These are phyloP conservation scores for Corythaixoides concolor DNA, from an alignment of 2,113 vertebrate species.

Conservation along the genomic window DNA sequence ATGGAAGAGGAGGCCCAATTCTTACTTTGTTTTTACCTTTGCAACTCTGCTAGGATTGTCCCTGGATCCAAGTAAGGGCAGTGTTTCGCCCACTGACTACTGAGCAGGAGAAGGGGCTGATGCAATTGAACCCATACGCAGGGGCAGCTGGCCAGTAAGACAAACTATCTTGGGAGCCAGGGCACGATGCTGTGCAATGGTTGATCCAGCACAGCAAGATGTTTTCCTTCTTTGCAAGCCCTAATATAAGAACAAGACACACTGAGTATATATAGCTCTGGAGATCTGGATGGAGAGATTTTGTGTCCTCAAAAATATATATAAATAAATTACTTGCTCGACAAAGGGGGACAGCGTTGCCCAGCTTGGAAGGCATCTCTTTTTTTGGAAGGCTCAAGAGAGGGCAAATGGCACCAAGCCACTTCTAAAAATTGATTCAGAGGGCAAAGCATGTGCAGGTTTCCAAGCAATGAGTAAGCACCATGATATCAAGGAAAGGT, in stretches of 20 bases:
- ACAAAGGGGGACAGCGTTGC: neutral
- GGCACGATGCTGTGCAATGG: conserved; percentile 41
- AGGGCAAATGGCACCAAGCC: conserved; percentile 34
- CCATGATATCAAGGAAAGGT: conserved; percentile 35
- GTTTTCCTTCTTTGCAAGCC: conserved; percentile 50
- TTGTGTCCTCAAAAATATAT: neutral
- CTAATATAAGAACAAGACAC: conserved; percentile 53
- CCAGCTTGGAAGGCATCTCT: conserved; percentile 12
- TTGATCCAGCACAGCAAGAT: conserved; percentile 52
- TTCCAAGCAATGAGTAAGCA: conserved; percentile 55
- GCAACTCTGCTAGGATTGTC: neutral
- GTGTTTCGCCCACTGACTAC: conserved; percentile 17
- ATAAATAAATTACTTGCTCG: conserved; percentile 10
- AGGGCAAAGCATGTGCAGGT: conserved; percentile 22
- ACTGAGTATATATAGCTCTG: conserved; percentile 30
- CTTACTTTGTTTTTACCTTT: conserved; percentile 51
- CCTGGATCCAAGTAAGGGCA: conserved; percentile 21
- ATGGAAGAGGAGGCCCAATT: neutral
- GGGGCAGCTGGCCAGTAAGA: conserved; percentile 52
- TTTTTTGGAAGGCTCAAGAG: conserved; percentile 25
- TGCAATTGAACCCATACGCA: conserved; percentile 49
- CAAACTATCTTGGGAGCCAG: conserved; percentile 47
- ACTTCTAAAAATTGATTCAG: conserved; percentile 50
- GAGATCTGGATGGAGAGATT: neutral
- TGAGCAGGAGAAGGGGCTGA: conserved; percentile 17